A percentile compares a stretch with the other conserved stretches of the same genome.
Conservation (phyloP, 2,888 invertebrate species). For the Hemaris fuciformis region DNA sequence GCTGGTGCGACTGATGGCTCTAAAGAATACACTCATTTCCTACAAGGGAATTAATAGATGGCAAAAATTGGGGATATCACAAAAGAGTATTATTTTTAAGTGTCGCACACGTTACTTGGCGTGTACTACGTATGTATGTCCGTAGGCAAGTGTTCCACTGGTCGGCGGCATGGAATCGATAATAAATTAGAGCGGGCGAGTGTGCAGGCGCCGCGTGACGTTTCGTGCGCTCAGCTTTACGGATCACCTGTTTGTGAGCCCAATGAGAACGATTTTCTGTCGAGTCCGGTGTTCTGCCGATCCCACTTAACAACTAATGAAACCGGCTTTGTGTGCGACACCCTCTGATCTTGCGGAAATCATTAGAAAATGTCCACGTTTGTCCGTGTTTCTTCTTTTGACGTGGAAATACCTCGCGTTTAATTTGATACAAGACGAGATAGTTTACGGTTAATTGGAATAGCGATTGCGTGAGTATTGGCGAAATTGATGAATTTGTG, state of each 20-base stretch:
- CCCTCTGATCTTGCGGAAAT: constrained; percentile 3
- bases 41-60: too few species aligned
- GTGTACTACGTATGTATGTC: background rate
- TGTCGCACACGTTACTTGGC: background rate
- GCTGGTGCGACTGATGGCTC: too few species aligned
- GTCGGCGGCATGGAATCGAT: constrained; percentile 10
- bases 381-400: background rate
- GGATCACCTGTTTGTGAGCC: constrained; percentile 13
- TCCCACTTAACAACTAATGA: background rate
- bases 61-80: too few species aligned
- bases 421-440: background rate
- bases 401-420: too few species aligned
- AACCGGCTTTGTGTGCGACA: background rate
- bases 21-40: too few species aligned
- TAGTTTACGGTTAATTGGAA: background rate
- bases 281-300: background rate
- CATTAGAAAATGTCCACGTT: background rate
- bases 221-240: constrained; percentile 13
- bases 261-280: constrained; percentile 10
- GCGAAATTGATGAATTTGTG: too few species aligned
- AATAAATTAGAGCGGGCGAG: constrained; percentile 12
- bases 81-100: background rate
- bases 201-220: constrained; percentile 5
- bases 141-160: background rate
- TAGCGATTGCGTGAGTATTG: background rate